Evolutionary conservation across 2,888 invertebrate species (phyloP).

Genomic region (Ecdyonurus torrentis): DNA sequence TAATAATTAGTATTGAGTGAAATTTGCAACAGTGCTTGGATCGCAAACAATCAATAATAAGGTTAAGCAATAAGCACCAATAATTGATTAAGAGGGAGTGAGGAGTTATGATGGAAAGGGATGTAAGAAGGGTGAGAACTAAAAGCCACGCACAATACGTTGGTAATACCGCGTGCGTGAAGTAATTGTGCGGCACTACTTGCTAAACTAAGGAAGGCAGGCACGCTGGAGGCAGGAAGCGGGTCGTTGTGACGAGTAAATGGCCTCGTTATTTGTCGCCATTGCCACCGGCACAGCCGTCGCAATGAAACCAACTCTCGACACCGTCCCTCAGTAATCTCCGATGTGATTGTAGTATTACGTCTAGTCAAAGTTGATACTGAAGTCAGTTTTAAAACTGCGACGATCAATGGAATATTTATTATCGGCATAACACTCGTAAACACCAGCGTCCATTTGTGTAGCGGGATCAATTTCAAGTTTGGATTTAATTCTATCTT

Average conservation of each 20-base stretch:
- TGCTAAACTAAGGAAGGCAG: neutral
- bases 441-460: conserved; percentile 91
- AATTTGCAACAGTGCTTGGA: too few species aligned
- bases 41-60: too few species aligned
- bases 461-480: conserved; percentile 89
- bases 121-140: too few species aligned
- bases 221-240: conserved; percentile 2
- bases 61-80: too few species aligned
- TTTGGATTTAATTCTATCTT: conserved; percentile 75
- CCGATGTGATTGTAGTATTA: too few species aligned
- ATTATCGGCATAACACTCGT: conserved; percentile 86
- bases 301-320: neutral
- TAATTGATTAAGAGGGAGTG: too few species aligned
- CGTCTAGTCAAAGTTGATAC: conserved; percentile 77
- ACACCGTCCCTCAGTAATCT: too few species aligned
- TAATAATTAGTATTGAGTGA: too few species aligned
- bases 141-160: too few species aligned
- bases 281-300: neutral
- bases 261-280: neutral
- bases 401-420: conserved; percentile 83
- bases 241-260: neutral
- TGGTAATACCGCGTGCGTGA: too few species aligned
- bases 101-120: too few species aligned
- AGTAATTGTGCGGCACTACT: neutral
- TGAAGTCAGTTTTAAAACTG: conserved; percentile 86